phyloP scores from a whole-genome alignment of 2,888 invertebrate species.

The Hetaerina titia region DNA sequence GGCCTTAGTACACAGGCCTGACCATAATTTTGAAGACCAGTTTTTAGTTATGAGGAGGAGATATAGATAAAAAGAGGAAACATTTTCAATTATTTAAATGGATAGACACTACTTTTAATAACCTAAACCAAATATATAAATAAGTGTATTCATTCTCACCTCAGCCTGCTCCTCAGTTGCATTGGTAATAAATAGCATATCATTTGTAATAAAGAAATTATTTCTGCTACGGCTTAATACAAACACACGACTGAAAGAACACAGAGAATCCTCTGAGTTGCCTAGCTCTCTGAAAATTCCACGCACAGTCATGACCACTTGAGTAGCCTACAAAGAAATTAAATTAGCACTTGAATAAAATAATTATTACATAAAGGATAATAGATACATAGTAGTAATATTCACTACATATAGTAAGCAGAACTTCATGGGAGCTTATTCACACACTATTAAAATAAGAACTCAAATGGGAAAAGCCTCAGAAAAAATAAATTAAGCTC shows the following conservation, averaged over 20 bases:
- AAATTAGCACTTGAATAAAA: slow-evolving; percentile 68
- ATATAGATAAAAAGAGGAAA: no score
- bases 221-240: slow-evolving; percentile 77
- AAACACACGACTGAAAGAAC: slow-evolving; percentile 81
- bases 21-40: no score
- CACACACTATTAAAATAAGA: no score
- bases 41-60: no score
- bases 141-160: slow-evolving; percentile 81
- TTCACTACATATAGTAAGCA: no score
- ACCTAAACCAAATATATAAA: slow-evolving; percentile 78
- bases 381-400: no score
- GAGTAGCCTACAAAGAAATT: slow-evolving; percentile 75
- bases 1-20: no score
- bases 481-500: no score
- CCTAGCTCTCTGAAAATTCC: slow-evolving; percentile 84
- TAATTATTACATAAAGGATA: no score
- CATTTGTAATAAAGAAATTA: slow-evolving; percentile 84
- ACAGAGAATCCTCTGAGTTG: slow-evolving; percentile 71
- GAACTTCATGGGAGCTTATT: no score
- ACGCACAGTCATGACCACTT: slow-evolving; percentile 81
- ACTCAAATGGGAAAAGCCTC: no score
- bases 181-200: slow-evolving; percentile 82
- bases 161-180: slow-evolving; percentile 77
- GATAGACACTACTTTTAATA: not conserved
- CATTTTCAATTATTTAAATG: no score